Conservation (phyloP, 2,113 vertebrate genomes). For the Microcebus lehilahytsara region DNA sequence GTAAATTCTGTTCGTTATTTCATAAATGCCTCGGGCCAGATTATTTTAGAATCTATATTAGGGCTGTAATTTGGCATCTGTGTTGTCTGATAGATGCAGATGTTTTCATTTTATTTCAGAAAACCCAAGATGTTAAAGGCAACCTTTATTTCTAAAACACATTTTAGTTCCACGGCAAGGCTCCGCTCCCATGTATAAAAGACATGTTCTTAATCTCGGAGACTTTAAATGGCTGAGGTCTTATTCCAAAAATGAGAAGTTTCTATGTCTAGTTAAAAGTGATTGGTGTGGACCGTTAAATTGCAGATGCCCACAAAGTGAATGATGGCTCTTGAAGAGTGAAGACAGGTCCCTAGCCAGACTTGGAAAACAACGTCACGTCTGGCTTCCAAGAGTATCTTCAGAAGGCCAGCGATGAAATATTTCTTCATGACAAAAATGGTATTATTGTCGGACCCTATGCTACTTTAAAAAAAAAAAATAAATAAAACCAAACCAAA, state of each 20-base stretch:
- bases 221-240: background rate
- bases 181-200: background rate
- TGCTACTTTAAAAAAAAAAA: background rate
- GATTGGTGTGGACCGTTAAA: fast-evolving
- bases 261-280: background rate
- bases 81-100: background rate
- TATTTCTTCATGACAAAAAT: background rate
- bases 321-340: no score
- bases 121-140: background rate
- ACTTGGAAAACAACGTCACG: fast-evolving
- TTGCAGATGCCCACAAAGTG: no score
- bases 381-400: background rate
- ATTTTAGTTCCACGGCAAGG: background rate
- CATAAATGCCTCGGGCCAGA: background rate
- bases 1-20: background rate
- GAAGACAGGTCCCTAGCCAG: background rate
- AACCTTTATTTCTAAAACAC: background rate
- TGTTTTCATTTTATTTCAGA: background rate
- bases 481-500: no score
- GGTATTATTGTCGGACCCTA: background rate
- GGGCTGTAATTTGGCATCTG: background rate
- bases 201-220: background rate
- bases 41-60: background rate
- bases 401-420: background rate
- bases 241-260: no score